These are phyloP conservation scores for Paraescarpia echinospica DNA, from an alignment of 1,140 invertebrate genomes.

Conservation along the genomic window DNA sequence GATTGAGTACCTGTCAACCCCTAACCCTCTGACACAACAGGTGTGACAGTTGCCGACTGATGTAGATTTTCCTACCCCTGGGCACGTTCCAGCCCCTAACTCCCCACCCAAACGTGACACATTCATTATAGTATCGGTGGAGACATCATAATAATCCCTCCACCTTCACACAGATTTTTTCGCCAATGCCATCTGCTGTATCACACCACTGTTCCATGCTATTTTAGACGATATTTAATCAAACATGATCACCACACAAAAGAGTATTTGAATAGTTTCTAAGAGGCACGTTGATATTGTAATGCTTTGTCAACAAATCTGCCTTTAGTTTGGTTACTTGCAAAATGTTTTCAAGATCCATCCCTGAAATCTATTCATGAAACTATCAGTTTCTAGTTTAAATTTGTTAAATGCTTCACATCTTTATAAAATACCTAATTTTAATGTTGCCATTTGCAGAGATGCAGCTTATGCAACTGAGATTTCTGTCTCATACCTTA, in stretches of 20 bases:
- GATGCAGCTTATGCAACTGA: background rate
- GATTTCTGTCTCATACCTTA: background rate
- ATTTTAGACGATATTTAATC: background rate
- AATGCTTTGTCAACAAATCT: background rate
- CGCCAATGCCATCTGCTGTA: background rate
- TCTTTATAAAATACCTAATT: background rate
- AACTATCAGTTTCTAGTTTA: too few relatives aligned
- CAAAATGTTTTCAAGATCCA: background rate
- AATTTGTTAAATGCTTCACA: too few relatives aligned
- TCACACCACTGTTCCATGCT: background rate
- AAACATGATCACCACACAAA: background rate
- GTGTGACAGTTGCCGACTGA: background rate
- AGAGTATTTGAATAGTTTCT: background rate
- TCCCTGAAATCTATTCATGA: background rate
- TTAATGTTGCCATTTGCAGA: background rate
- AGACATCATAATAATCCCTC: background rate
- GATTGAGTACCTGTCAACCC: constrained; percentile 3
- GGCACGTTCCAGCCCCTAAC: background rate
- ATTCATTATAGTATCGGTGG: background rate
- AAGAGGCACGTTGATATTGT: background rate
- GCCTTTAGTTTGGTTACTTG: background rate
- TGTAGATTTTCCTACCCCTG: background rate
- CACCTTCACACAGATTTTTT: background rate
- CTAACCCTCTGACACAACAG: background rate
- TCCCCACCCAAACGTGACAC: background rate